Percentiles rank a stretch among this genome's conserved stretches.
Evolutionary conservation across 2,113 vertebrate species (phyloP).

Genomic region (Malurus elegans): DNA sequence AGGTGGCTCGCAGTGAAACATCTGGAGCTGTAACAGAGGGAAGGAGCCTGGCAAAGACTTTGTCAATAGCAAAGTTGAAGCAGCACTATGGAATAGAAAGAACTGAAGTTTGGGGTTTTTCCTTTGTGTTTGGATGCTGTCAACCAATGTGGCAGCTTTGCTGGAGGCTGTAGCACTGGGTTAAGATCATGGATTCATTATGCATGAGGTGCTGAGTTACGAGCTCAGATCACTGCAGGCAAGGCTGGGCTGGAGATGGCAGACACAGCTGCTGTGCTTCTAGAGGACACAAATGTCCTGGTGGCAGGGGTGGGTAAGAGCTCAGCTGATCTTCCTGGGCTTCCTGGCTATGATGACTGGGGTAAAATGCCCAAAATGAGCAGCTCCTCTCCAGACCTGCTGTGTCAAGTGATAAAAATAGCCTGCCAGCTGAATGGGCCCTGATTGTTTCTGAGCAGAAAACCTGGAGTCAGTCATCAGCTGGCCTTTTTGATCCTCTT

Average conservation of each 20-base stretch:
- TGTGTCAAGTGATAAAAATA: background rate
- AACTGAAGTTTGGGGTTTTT: background rate
- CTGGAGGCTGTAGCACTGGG: constrained; percentile 21
- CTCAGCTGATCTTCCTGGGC: background rate
- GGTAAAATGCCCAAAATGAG: background rate
- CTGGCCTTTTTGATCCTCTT: background rate
- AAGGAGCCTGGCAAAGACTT: background rate
- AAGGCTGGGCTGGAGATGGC: background rate
- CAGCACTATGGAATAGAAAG: background rate
- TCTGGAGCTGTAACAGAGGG: background rate
- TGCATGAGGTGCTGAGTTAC: constrained; percentile 16
- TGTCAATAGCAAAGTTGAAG: background rate
- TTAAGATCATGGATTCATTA: constrained; percentile 17
- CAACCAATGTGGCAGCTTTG: background rate
- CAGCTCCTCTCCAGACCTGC: background rate
- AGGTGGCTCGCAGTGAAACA: background rate
- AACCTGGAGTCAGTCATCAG: background rate
- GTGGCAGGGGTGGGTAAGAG: background rate
- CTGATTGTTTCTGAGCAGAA: background rate
- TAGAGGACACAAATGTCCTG: background rate
- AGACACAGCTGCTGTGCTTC: background rate
- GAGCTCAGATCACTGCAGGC: constrained; percentile 31
- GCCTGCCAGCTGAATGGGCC: background rate
- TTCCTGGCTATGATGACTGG: background rate
- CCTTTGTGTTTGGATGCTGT: background rate